phyloP scores from a whole-genome alignment of 1,140 invertebrate genomes.

The Patella vulgata region DNA sequence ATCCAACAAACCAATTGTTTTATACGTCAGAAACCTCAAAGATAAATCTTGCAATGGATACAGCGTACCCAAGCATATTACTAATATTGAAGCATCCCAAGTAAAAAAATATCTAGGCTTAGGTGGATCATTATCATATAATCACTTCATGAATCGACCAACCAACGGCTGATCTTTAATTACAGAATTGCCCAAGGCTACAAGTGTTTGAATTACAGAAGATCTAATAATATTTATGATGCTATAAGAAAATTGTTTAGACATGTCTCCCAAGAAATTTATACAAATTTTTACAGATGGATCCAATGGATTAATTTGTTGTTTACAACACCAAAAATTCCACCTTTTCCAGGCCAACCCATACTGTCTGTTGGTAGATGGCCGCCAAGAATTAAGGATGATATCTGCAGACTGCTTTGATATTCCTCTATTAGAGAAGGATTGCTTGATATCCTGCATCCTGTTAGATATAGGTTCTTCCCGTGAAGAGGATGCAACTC shows the following conservation, averaged over 20 bases:
- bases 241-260: conserved; percentile 12
- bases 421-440: conserved; percentile 9
- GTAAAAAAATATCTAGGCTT: conserved; percentile 18
- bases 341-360: conserved; percentile 22
- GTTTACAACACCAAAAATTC: conserved; percentile 14
- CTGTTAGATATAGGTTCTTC: conserved; percentile 18
- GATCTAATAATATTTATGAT: conserved; percentile 24
- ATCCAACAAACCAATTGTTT: too few species aligned
- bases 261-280: conserved; percentile 22
- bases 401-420: conserved; percentile 18
- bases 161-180: conserved; percentile 11
- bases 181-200: neutral
- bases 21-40: too few species aligned
- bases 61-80: conserved; percentile 11
- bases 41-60: too few species aligned
- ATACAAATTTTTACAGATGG: conserved; percentile 11
- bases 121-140: conserved; percentile 20
- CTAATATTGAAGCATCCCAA: conserved; percentile 20
- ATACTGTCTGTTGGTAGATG: conserved; percentile 26
- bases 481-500: conserved; percentile 9
- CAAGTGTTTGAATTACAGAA: conserved; percentile 14
- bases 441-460: conserved; percentile 24
- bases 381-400: conserved; percentile 21
- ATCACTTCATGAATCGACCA: conserved; percentile 17
- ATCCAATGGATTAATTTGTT: conserved; percentile 14